A percentile compares a stretch with the other conserved stretches of the same genome.
These are phyloP conservation scores for Xenops minutus DNA, from an alignment of 2,797 vertebrate genomes.

Conservation along the genomic window DNA sequence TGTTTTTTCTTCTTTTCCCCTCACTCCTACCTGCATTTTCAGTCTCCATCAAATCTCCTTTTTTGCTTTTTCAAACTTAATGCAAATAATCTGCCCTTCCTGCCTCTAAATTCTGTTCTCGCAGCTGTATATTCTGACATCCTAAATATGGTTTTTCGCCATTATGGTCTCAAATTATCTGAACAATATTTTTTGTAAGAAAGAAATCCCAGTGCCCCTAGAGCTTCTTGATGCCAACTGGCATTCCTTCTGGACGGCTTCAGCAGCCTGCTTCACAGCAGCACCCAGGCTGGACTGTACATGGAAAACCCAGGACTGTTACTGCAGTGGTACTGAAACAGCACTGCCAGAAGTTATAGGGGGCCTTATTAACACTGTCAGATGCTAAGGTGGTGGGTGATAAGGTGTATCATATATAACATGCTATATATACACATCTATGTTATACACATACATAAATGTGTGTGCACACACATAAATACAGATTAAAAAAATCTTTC, in stretches of 20 bases:
- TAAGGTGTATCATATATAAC: not conserved
- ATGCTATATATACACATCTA: rapidly evolving
- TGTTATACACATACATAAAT: not conserved
- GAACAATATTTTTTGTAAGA: not conserved
- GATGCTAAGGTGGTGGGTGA: not conserved
- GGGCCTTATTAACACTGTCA: not conserved
- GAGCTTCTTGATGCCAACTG: constrained; percentile 1
- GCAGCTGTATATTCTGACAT: not conserved
- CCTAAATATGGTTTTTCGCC: not conserved
- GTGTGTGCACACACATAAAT: not conserved
- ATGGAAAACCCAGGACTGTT: not conserved
- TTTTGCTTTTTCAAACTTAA: not conserved
- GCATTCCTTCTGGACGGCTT: constrained; percentile 14
- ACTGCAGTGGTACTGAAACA: not conserved
- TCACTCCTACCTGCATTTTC: not conserved
- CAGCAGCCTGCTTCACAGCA: not conserved
- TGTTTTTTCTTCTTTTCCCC: not conserved
- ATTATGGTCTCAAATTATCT: not conserved
- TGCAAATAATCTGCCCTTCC: not conserved
- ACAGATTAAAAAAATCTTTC: not conserved
- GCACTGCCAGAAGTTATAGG: not conserved
- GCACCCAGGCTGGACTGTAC: not conserved
- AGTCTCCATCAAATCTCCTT: not conserved
- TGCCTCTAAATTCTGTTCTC: not conserved
- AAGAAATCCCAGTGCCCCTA: not conserved